Evolutionary conservation across 1,140 invertebrate species (phyloP), one percentile per base, ranked within the genome.

Genomic region (Phortica variegata): DNA sequence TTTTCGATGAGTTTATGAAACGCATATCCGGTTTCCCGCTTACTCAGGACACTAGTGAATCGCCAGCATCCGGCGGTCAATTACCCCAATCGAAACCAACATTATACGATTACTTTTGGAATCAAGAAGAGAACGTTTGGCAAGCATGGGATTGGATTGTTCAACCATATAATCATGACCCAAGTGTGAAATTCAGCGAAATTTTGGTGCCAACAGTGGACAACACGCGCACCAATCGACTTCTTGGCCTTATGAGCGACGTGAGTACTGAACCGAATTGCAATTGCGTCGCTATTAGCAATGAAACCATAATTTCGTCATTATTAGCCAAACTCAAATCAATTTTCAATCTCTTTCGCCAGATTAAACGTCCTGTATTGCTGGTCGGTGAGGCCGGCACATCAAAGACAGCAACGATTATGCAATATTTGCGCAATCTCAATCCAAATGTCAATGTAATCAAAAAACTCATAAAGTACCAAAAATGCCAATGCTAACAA

Each of bases 201-300:
- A 93, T 95, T 61, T 78, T 95, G 10, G 91, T 96, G 2, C 92
- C 91, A 0, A 96, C 92, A 0, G 81, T 91, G 1, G 92, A 95
- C 65, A 94, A 91, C 1, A 79, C 91, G 6, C 79, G 87, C 38
- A 84, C 87, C 2, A 87, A 83, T 0, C 92, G 90, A 83, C 79
- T 91, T 10, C 79, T 95, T 13, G 79, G 83, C 44, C 76, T 90
- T 20, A 91, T 93, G 87, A 88, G 88, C 57, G 79, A 85, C 42
- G 83, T 87, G 56, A 76, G 79, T 58, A 19, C 13, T 8, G 18
- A 12, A 9, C 3, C n/a, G 2, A 20, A 18, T 1, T 36, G 39
- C 43, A 18, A 6, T 38, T 29, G n/a, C 31, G 21, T 34, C 9
- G 36, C 49, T 23, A 26, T 45, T 12, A 42, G 34, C 36, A 16